Base-by-base conservation (phyloP, 53 echinoderm and acorn worm genomes). In the Luidia sarsii region DNA sequence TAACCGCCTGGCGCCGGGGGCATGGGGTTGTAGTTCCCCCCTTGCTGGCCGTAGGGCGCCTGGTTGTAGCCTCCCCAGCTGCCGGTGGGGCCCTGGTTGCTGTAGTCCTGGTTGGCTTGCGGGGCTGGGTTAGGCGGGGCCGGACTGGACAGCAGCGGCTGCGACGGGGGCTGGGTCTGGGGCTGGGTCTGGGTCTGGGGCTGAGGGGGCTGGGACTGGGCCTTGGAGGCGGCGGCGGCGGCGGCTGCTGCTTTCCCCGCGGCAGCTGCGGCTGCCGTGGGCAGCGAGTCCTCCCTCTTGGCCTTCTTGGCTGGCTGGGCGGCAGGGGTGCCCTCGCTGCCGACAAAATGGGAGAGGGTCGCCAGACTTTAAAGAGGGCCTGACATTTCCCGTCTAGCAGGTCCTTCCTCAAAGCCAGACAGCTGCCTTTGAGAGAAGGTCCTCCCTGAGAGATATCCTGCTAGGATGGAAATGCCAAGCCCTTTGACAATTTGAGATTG, bases 11-110 rank as follows among this genome's bases (percentile, higher is more conserved):
- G 77, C 16, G 45, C 77, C 0, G 59, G 77, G 9, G 59, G 67
- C 25, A 10, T 30, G 18, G 77, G 77, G 19, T 61, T 61, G 22
- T 77, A 77, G 19, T 33, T 61, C 37, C 39, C 31, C n/a, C 60
- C 77, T 21, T 45, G 77, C 8, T 13, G 45, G 31, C 77, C 77
- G 20, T 77, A 77, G 46, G 25, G 77, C 45, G 77, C 18, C 61
- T 77, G 77, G 77, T 77, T 77, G 48, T 77, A 77, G 38, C 59
- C 59, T 24, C 59, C 57, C 77, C 77, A 77, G 7, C 36, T 18
- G 11, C 55, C 31, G 30, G n/a, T 45, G 1, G 39, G 31, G 10
- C 27, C 33, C 8, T 25, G 41, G 41, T 67, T 39, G 45, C 7
- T 43, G 67, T 67, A 67, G 67, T 67, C 67, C 41, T 39, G 67